A percentile compares a stretch with the other conserved stretches of the same genome.
These are phyloP conservation scores for Fragum fragum DNA, from an alignment of 2,888 invertebrate genomes.

Conservation along the genomic window DNA sequence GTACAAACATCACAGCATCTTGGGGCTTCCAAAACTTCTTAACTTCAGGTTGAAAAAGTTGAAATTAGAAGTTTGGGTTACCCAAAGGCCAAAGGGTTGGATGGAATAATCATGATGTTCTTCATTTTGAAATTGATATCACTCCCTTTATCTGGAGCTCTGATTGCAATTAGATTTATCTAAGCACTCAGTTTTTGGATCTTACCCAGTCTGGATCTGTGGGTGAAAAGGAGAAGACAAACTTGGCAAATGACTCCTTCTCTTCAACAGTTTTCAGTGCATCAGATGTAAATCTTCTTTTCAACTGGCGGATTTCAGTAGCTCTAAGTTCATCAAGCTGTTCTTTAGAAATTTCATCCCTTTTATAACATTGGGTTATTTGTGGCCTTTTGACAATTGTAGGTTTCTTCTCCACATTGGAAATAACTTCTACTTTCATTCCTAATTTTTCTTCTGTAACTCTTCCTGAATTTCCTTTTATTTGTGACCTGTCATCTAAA, in stretches of 20 bases:
- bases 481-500: neutral
- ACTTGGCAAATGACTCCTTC: conserved; percentile 56
- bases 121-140: too few relatives aligned
- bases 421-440: neutral
- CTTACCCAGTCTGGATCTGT: conserved; percentile 86
- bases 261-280: conserved; percentile 69
- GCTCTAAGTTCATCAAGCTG: conserved; percentile 71
- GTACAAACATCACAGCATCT: too few relatives aligned
- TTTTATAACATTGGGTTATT: conserved; percentile 49
- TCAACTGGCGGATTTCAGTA: conserved; percentile 79
- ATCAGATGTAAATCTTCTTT: conserved; percentile 79
- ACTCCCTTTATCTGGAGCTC: too few relatives aligned
- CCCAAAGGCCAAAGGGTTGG: too few relatives aligned
- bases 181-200: too few relatives aligned
- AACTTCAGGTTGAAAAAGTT: too few relatives aligned
- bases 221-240: conserved; percentile 75
- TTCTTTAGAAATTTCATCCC: conserved; percentile 65
- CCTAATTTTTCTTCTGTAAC: neutral
- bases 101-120: conserved; percentile 6
- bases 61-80: too few relatives aligned
- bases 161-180: too few relatives aligned
- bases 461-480: neutral
- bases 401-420: neutral
- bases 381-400: conserved; percentile 29
- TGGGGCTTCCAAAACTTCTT: too few relatives aligned